Evolutionary conservation across 2,113 vertebrate species (phyloP), one percentile per base, ranked within the genome.

Genomic region (Onychorhynchus coronatus): DNA sequence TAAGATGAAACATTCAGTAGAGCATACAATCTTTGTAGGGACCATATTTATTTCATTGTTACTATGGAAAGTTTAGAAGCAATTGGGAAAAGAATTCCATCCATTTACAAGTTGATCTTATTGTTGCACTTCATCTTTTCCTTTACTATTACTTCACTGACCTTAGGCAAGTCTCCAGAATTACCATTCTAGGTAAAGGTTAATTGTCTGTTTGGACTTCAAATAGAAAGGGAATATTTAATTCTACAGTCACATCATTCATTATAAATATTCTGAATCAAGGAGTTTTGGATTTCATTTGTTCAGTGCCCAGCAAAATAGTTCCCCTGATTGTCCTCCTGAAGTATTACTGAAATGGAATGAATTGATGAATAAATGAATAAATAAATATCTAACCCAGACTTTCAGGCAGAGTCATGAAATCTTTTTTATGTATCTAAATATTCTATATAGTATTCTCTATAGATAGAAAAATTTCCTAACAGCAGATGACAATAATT

Each of bases 281-380:
- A 68, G 31, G 39, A 91, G 14, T 50, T 93, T 72, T 63, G 42
- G 21, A 80, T 95, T 89, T 61, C 30, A 85, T 71, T 96, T 94
- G 23, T 93, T 78, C 71, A 25, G 28, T 67, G 23, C 18, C 27
- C 49, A 53, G 37, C 47, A 88, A 67, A 79, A 87, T 95, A 85
- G n/a, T 46, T 76, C 17, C 35, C 21, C 33, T 93, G 71, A 89
- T 46, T 89, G 81, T 79, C 27, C 14, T 85, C 37, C 72, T 79
- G 55, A 94, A 70, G 11, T 85, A 66, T 82, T 93, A 83, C 70
- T 55, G 50, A 91, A 92, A 85, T 77, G 80, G 78, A 85, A 94
- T 59, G 67, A 95, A 59, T 33, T 58, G 50, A 88, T 89, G 88
- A 92, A 95, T 93, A 95, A 68, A 95, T 96, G 73, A 93, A 93